Evolutionary conservation across 2,888 invertebrate genomes (phyloP), one percentile per base, ranked within the genome.

Genomic region (Campoplex nolae): DNA sequence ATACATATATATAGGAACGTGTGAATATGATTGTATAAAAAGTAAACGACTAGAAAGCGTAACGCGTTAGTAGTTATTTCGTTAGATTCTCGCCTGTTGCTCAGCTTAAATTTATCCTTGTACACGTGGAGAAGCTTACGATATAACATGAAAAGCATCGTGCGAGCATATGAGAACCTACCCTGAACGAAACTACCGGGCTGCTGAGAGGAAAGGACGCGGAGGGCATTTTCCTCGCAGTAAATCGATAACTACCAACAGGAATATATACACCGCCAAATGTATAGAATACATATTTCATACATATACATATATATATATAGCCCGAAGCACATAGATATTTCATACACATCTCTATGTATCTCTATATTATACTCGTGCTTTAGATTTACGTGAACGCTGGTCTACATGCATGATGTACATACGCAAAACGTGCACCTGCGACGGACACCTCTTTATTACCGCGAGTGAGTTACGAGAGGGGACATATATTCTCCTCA

Each of bases 381-480:
- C 58, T 79, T 62, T 68, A 68, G 62, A 51, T 51, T 80, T 79
- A 68, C 70, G 62, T 62, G 84, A 76, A 76, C 62, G 68, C 51
- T 70, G 11, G 65, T 65, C 38, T 42, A 42, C 62, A 77, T 80
- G 62, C 58, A 75, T 75, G 58, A 62, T 58, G 74, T 83, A 88
- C 83, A 83, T 88, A 85, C 79, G 87, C 79, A 81, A 81, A 88
- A 67, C 51, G 80, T 79, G 84, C 88, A 89, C 89, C 89, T 89
- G 89, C 84, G 87, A 81, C 87, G 86, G 87, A 86, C 85, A 87
- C 76, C 83, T 81, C 84, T 89, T 88, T 88, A 89, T 84, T 87
- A 77, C 89, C 23, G 42, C 74, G 62, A 58, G 83, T 86, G 87
- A 88, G 83, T 88, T 88, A 89, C 88, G 88, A 89, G 87, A 76